phyloP scores from a whole-genome alignment of 2,113 vertebrate species.

The Loxodonta africana region DNA sequence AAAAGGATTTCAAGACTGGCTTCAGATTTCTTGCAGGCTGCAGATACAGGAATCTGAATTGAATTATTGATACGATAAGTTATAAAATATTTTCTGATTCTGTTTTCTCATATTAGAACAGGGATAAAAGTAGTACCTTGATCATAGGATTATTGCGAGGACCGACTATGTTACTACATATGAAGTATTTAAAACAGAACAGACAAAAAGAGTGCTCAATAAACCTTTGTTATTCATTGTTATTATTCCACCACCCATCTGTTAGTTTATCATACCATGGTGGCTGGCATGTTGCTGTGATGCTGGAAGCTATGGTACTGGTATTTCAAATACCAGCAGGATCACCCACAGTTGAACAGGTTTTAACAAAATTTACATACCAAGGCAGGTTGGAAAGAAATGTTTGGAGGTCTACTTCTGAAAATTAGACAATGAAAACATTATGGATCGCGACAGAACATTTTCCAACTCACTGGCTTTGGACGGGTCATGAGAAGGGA shows the following conservation, averaged over 20 bases:
- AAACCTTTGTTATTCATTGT: neutral
- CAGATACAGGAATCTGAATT: neutral
- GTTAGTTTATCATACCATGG: neutral
- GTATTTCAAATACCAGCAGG: neutral
- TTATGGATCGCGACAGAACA: neutral
- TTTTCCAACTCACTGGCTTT: neutral
- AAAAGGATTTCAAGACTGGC: neutral
- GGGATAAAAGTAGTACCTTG: neutral
- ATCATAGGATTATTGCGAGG: neutral
- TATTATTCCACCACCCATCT: neutral
- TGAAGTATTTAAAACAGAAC: neutral
- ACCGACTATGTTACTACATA: neutral
- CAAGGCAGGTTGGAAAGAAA: neutral
- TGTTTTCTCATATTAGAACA: slow-evolving; percentile 21
- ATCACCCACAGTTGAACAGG: neutral
- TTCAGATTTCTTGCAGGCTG: neutral
- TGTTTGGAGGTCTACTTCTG: neutral
- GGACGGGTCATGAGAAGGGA: neutral
- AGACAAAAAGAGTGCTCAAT: neutral
- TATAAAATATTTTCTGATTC: neutral
- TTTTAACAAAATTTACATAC: neutral
- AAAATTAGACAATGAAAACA: neutral
- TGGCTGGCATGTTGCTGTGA: neutral
- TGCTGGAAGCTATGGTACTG: neutral
- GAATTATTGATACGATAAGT: neutral